Evolutionary conservation across 2,797 vertebrate species (phyloP).

Genomic region (Tokudaia tokunoshimensis): DNA sequence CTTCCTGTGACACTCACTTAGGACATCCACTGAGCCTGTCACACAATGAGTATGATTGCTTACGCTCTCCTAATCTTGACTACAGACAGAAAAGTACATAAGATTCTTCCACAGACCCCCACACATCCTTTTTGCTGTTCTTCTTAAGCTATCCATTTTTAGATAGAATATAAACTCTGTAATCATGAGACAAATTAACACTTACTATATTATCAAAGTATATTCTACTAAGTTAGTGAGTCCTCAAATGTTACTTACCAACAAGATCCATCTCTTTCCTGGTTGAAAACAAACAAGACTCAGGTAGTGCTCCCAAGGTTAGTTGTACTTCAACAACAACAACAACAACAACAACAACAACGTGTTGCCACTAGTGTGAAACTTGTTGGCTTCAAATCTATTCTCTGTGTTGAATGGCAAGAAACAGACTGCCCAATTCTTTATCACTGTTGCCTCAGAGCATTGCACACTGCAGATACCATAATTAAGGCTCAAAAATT

Average conservation of each 20-base stretch:
- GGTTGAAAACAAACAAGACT: slow-evolving; percentile 6
- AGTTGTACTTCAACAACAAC: too few species aligned
- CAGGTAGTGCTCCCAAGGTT: neutral
- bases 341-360: too few species aligned
- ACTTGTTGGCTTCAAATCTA: slow-evolving; percentile 8
- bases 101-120: neutral
- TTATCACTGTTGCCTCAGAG: neutral
- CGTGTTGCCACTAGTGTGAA: neutral
- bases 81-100: neutral
- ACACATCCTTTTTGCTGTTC: neutral
- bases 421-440: neutral
- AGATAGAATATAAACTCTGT: neutral
- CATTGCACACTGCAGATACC: neutral
- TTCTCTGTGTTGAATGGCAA: neutral
- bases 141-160: slow-evolving; percentile 37
- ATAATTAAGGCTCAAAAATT: slow-evolving; percentile 28
- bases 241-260: neutral
- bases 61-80: neutral
- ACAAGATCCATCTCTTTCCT: neutral
- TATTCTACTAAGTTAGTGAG: slow-evolving; percentile 16
- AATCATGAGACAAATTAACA: slow-evolving; percentile 17
- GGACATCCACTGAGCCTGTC: neutral
- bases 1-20: neutral
- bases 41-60: neutral
- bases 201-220: neutral